A percentile compares a stretch with the other conserved stretches of the same genome.
Evolutionary conservation across 2,888 invertebrate genomes (phyloP).

Genomic region (Harpalus rufipes): DNA sequence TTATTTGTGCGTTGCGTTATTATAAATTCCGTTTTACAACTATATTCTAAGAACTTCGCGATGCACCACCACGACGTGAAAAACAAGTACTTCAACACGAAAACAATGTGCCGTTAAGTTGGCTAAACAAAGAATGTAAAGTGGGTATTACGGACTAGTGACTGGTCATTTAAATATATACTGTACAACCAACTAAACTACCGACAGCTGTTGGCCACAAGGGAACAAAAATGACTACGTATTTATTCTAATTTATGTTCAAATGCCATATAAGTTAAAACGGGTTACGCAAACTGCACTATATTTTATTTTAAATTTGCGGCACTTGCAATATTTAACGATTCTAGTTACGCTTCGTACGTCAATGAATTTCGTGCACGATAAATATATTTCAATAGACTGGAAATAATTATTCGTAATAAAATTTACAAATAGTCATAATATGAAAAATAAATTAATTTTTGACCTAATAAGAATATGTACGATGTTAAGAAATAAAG

Average conservation of each 20-base stretch:
- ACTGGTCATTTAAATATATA: constrained; percentile 26
- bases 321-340: background rate
- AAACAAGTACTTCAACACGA: constrained; percentile 37
- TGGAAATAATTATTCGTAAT: too few relatives aligned
- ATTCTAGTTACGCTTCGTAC: background rate
- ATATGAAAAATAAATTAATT: too few relatives aligned
- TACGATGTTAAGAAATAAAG: too few relatives aligned
- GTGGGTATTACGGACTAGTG: constrained; percentile 1
- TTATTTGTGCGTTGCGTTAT: background rate
- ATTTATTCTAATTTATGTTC: constrained; percentile 5
- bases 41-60: constrained; percentile 20
- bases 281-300: constrained; percentile 1
- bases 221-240: background rate
- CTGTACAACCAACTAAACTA: constrained; percentile 19
- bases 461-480: too few relatives aligned
- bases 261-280: background rate
- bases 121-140: constrained; percentile 32
- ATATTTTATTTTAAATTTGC: constrained; percentile 1
- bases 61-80: background rate
- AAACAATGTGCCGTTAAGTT: constrained; percentile 51
- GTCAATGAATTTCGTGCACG: background rate
- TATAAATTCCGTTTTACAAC: background rate
- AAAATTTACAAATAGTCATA: too few relatives aligned
- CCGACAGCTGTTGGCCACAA: background rate
- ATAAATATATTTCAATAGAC: too few relatives aligned